Percentiles rank a stretch among this genome's conserved stretches.
Conservation (phyloP, 2,113 vertebrate species). For the Perccottus glenii region DNA sequence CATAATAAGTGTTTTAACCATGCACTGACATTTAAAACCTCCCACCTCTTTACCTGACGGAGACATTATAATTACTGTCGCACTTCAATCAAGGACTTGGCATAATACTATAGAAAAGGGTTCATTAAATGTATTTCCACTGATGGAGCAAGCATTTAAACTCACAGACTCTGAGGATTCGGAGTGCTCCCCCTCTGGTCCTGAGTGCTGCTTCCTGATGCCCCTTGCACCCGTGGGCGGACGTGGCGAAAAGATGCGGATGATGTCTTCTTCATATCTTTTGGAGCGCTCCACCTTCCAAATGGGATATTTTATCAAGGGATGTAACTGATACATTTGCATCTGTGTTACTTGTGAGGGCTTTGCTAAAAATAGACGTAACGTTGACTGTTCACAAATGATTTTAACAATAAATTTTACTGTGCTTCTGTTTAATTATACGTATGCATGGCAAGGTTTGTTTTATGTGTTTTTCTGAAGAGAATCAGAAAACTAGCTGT, state of each 20-base stretch:
- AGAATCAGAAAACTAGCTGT: conserved; percentile 6
- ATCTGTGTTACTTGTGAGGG: no score
- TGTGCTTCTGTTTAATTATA: neutral
- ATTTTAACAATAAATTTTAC: no score
- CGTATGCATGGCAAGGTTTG: neutral
- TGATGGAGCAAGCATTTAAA: conserved; percentile 16
- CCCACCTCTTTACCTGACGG: conserved; percentile 8
- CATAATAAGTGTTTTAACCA: conserved; percentile 6
- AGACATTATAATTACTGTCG: conserved; percentile 14
- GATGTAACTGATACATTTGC: neutral
- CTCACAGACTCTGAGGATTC: conserved; percentile 81
- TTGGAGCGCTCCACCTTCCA: conserved; percentile 78
- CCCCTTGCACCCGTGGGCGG: conserved; percentile 79
- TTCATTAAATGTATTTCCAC: neutral
- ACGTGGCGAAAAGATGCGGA: conserved; percentile 74
- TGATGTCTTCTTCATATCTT: conserved; percentile 70
- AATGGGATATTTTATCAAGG: conserved; percentile 27
- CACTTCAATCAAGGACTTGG: conserved; percentile 5
- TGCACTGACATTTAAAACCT: conserved; percentile 16
- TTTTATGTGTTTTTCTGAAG: neutral
- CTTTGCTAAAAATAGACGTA: no score
- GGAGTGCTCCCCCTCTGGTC: conserved; percentile 67
- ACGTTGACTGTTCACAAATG: no score
- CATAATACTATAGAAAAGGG: conserved; percentile 5
- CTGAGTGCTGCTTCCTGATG: conserved; percentile 46